phyloP scores from a whole-genome alignment of 2,113 vertebrate genomes.

The Peromyscus leucopus region DNA sequence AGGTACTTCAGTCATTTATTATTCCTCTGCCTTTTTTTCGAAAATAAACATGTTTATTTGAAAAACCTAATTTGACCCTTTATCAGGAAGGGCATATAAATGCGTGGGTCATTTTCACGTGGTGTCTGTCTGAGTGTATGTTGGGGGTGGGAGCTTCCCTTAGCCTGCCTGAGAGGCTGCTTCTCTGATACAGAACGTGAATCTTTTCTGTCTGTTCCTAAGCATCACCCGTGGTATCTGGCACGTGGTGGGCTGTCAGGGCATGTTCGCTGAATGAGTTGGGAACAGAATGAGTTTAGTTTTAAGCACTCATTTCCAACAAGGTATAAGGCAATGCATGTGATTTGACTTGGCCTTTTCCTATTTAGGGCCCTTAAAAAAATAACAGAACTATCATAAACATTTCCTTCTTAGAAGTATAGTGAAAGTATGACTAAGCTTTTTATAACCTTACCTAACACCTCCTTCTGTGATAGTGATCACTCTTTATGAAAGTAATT shows the following conservation, averaged over 20 bases:
- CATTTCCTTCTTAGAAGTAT: not conserved
- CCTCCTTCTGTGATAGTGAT: not conserved
- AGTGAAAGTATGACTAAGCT: not conserved
- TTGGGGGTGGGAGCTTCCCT: not conserved
- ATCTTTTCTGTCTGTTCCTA: not conserved
- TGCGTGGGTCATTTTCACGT: not conserved
- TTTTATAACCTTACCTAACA: not conserved
- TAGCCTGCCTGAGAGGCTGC: not conserved
- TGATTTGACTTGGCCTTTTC: slow-evolving; percentile 2
- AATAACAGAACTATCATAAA: slow-evolving; percentile 22
- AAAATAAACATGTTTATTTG: not conserved
- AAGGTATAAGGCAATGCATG: not conserved
- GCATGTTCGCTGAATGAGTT: not conserved
- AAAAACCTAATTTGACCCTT: slow-evolving; percentile 18
- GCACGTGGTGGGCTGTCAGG: not conserved
- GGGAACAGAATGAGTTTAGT: not conserved
- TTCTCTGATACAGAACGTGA: not conserved
- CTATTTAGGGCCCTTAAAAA: not conserved
- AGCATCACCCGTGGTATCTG: not conserved
- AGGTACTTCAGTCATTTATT: not conserved
- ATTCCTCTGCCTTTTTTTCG: not conserved
- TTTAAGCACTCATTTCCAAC: not conserved
- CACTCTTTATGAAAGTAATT: not conserved
- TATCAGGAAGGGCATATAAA: not conserved
- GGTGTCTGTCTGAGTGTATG: not conserved